Evolutionary conservation across 2,888 invertebrate genomes (phyloP).

Genomic region (Aricia artaxerxes): DNA sequence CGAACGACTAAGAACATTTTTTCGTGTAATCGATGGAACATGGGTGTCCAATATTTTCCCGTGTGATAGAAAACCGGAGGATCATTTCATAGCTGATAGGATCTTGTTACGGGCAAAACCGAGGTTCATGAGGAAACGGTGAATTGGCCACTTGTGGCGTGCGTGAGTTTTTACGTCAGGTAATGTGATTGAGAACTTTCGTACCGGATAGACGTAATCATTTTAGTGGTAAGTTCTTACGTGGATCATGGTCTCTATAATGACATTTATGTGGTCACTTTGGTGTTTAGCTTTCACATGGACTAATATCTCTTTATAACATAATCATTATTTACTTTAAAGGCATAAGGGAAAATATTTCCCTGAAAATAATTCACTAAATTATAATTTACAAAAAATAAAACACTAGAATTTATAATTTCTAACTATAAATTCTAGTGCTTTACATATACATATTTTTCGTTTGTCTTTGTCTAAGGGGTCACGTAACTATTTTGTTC

Average conservation of each 20-base stretch:
- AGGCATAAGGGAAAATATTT: too few relatives aligned
- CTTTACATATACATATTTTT: too few relatives aligned
- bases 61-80: conserved; percentile 15
- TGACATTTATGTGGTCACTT: not conserved
- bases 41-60: not conserved
- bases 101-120: not conserved
- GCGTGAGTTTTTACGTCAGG: conserved; percentile 34
- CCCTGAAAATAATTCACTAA: too few relatives aligned
- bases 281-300: too few relatives aligned
- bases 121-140: conserved; percentile 34
- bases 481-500: too few relatives aligned
- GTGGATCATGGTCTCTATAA: not conserved
- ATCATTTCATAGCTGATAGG: conserved; percentile 21
- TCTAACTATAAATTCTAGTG: too few relatives aligned
- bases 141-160: conserved; percentile 40
- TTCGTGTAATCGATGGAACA: not conserved
- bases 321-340: too few relatives aligned
- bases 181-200: conserved; percentile 7
- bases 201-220: not conserved
- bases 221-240: not conserved
- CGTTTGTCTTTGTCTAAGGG: too few relatives aligned
- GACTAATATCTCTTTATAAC: too few relatives aligned
- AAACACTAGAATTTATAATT: too few relatives aligned
- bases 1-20: not conserved
- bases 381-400: too few relatives aligned